A percentile compares a stretch with the other conserved stretches of the same genome.
phyloP scores from a whole-genome alignment of 2,797 vertebrate genomes.

The Aeoliscus strigatus region DNA sequence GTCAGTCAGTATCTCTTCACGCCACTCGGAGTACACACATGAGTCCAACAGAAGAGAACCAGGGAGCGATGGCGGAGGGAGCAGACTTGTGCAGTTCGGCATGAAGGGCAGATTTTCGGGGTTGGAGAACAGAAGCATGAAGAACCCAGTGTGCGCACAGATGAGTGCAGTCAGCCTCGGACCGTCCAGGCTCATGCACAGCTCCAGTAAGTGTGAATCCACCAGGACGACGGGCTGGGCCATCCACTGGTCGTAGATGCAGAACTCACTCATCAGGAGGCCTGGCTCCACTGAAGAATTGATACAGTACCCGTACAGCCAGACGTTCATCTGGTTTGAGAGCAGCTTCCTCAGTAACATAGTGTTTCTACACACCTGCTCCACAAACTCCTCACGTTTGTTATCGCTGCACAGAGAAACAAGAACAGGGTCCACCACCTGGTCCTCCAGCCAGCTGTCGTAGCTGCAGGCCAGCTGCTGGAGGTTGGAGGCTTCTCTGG shows the following conservation, averaged over 20 bases:
- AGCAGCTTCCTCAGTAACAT: conserved; percentile 59
- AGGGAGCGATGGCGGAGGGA: not conserved
- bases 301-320: conserved; percentile 72
- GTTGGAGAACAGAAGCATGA: conserved; percentile 61
- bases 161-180: conserved; percentile 51
- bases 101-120: conserved; percentile 55
- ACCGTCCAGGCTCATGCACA: conserved; percentile 69
- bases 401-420: conserved; percentile 74
- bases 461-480: conserved; percentile 71
- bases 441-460: conserved; percentile 55
- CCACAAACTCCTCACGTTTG: conserved; percentile 57
- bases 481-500: conserved; percentile 62
- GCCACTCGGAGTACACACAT: conserved; percentile 74
- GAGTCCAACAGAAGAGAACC: conserved; percentile 15
- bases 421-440: conserved; percentile 46
- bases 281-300: conserved; percentile 49
- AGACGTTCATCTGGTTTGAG: conserved; percentile 56
- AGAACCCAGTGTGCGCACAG: conserved; percentile 66
- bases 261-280: conserved; percentile 60
- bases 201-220: conserved; percentile 49
- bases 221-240: conserved; percentile 19
- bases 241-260: conserved; percentile 68
- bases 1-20: conserved; percentile 24
- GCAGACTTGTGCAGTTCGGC: conserved; percentile 61
- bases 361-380: conserved; percentile 61